Evolutionary conservation across 2,113 vertebrate genomes (phyloP), one percentile per base, ranked within the genome.

Genomic region (Antechinus flavipes): DNA sequence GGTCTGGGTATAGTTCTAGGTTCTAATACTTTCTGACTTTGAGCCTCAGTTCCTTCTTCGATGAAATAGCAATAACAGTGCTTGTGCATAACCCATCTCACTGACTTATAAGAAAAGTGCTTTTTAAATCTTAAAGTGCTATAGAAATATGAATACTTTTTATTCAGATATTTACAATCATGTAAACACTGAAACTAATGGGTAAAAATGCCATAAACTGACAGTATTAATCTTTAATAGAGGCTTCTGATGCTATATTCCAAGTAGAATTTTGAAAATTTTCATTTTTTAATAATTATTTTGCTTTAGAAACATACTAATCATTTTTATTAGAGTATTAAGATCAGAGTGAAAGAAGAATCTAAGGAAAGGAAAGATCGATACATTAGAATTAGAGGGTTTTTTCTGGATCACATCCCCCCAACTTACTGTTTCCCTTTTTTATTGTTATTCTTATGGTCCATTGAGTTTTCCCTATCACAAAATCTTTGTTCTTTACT

Each of bases 201-300:
- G 23, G 7, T 42, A 95, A 54, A 54, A 19, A 0, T 54, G 12
- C 47, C 84, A 93, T 76, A 91, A 56, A 91, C 52, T 52, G 91
- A 91, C 14, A 52, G 54, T 93, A 49, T 90, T 94, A 11, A 93
- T 93, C 93, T 46, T 54, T 94, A 89, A 93, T 93, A 24, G 26
- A 52, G 90, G 76, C 2, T 92, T 30, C 68, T 94, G n/a, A 47
- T 76, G 26, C 35, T 46, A 23, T 54, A 93, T 2, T 58, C 47
- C 58, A 42, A 84, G 7, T 23, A 23, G n/a, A 84, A 84, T 84
- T 84, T 42, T 8, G 8, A 42, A 22, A 23, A 2, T 84, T 84
- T 84, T 84, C 68, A 23, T 84, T 84, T 84, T 7, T 8, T 23
- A 84, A 84, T n/a, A 42, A 84, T 84, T 42, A 84, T 42, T 84